phyloP scores from a whole-genome alignment of 2,888 invertebrate genomes.

The Harmothoe impar region DNA sequence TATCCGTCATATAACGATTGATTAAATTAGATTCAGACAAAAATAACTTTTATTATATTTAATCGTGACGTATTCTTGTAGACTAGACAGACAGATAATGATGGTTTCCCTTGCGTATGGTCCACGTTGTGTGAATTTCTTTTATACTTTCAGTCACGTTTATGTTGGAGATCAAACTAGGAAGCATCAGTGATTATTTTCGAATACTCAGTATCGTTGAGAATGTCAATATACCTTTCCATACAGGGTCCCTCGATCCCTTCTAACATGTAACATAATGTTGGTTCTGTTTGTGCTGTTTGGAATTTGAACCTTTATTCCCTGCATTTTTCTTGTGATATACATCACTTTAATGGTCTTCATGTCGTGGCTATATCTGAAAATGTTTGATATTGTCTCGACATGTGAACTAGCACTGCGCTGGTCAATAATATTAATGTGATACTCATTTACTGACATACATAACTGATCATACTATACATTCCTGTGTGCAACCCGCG shows the following conservation, averaged over 20 bases:
- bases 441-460: too few relatives aligned
- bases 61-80: too few relatives aligned
- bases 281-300: constrained; percentile 25
- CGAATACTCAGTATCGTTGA: background rate
- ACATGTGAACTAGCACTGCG: background rate
- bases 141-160: constrained; percentile 16
- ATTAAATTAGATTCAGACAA: too few relatives aligned
- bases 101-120: background rate
- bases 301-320: background rate
- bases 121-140: background rate
- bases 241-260: background rate
- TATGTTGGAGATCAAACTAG: background rate
- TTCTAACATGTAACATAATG: background rate
- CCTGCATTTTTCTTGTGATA: constrained; percentile 10
- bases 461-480: too few relatives aligned
- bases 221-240: background rate
- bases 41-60: too few relatives aligned
- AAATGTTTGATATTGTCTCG: background rate
- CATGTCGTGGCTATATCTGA: constrained; percentile 7
- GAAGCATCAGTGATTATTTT: constrained; percentile 20
- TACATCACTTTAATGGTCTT: background rate
- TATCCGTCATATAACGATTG: too few relatives aligned
- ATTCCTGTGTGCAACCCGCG: too few relatives aligned
- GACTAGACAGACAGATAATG: too few relatives aligned
- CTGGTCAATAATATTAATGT: background rate